Percentiles rank a stretch among this genome's conserved stretches.
Conservation (phyloP, 2,888 invertebrate species). For the Aphidius colemani region DNA sequence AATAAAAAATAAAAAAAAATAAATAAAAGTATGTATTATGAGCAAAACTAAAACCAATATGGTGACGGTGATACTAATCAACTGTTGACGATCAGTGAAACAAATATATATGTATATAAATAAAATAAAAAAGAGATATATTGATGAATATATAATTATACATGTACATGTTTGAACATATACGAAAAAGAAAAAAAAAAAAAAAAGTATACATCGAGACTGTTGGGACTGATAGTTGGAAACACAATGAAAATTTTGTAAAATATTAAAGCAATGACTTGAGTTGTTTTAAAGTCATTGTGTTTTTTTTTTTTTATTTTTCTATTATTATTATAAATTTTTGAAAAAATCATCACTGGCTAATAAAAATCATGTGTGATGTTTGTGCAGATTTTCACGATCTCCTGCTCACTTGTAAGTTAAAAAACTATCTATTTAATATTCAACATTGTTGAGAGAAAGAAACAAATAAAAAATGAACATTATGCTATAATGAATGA, state of each 20-base stretch:
- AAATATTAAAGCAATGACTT: slow-evolving; percentile 33
- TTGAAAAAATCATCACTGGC: slow-evolving; percentile 30
- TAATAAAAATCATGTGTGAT: slow-evolving; percentile 78
- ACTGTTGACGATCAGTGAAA: slow-evolving; percentile 45
- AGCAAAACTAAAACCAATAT: slow-evolving; percentile 46
- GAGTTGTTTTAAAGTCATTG: slow-evolving; percentile 38
- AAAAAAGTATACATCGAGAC: slow-evolving; percentile 42
- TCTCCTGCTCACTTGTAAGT: slow-evolving; percentile 84
- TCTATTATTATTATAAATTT: slow-evolving; percentile 33
- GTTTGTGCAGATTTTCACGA: slow-evolving; percentile 92
- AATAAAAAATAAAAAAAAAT: slow-evolving; percentile 26
- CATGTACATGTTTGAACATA: background rate
- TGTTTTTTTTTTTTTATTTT: slow-evolving; percentile 14
- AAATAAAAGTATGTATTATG: slow-evolving; percentile 16
- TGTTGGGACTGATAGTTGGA: slow-evolving; percentile 36
- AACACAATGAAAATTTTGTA: too few species aligned
- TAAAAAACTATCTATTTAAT: slow-evolving; percentile 1
- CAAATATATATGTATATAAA: slow-evolving; percentile 17
- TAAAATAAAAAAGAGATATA: background rate
- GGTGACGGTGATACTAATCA: slow-evolving; percentile 55
- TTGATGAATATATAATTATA: too few species aligned
- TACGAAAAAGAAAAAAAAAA: slow-evolving; percentile 7
- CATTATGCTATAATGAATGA: too few species aligned
- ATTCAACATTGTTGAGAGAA: background rate
- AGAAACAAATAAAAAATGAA: too few species aligned